These are phyloP conservation scores for Drosophila funebris DNA, from an alignment of 1,140 invertebrate genomes.

Conservation along the genomic window DNA sequence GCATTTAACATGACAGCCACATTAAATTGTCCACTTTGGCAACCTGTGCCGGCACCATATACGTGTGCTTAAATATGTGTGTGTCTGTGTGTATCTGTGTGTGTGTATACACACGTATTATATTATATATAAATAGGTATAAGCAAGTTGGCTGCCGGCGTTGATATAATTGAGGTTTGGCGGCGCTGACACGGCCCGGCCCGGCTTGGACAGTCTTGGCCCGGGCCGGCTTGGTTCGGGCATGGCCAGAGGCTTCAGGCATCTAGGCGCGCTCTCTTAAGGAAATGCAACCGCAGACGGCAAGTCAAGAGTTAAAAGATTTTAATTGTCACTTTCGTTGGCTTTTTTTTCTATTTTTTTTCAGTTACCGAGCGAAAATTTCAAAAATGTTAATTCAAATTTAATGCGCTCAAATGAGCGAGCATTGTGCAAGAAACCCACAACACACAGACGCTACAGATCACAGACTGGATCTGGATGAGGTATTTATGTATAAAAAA, in stretches of 20 bases:
- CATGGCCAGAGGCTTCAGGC: slow-evolving; percentile 14
- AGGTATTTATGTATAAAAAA: neutral
- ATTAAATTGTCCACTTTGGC: slow-evolving; percentile 81
- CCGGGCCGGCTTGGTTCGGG: slow-evolving; percentile 23
- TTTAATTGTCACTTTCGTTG: slow-evolving; percentile 80
- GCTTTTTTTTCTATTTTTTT: slow-evolving; percentile 13
- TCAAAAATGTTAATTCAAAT: slow-evolving; percentile 80
- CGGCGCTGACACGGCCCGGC: slow-evolving; percentile 35
- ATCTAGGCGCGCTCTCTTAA: slow-evolving; percentile 66
- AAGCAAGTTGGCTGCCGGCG: slow-evolving; percentile 54
- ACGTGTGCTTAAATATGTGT: slow-evolving; percentile 26
- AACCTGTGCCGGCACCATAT: slow-evolving; percentile 67
- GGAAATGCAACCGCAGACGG: slow-evolving; percentile 60
- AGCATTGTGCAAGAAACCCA: slow-evolving; percentile 56
- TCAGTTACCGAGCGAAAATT: slow-evolving; percentile 59
- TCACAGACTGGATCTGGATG: neutral
- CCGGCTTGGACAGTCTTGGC: slow-evolving; percentile 19
- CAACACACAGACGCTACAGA: neutral
- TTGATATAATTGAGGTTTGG: slow-evolving; percentile 66
- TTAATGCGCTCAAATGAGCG: slow-evolving; percentile 72
- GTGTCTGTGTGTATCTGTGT: slow-evolving; percentile 3
- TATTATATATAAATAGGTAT: slow-evolving; percentile 28
- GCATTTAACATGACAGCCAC: slow-evolving; percentile 81
- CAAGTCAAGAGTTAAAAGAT: slow-evolving; percentile 35
- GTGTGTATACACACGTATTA: slow-evolving; percentile 19